Percentiles rank a stretch among this genome's conserved stretches.
Conservation (phyloP, 2,113 vertebrate genomes). For the Sander lucioperca region DNA sequence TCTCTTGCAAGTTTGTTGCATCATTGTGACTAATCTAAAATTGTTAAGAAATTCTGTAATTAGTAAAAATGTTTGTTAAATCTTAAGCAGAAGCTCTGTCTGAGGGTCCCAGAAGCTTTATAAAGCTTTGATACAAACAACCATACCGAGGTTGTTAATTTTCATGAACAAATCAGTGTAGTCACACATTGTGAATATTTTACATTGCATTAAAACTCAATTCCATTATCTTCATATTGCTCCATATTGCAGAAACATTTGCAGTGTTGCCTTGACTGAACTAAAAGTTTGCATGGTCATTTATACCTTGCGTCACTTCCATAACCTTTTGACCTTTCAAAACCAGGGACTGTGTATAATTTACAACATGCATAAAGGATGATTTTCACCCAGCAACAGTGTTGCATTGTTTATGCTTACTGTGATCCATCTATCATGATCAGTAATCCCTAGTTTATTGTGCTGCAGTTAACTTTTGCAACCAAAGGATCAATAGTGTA, state of each 20-base stretch:
- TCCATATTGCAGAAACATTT: constrained; percentile 40
- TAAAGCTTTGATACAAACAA: constrained; percentile 67
- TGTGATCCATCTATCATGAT: constrained; percentile 56
- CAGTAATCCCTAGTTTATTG: constrained; percentile 44
- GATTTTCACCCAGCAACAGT: background rate
- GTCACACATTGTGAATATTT: constrained; percentile 71
- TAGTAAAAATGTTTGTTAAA: constrained; percentile 66
- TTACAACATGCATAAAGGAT: background rate
- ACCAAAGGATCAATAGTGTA: constrained; percentile 54
- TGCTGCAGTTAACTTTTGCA: constrained; percentile 39
- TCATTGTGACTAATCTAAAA: constrained; percentile 69
- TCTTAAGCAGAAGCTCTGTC: constrained; percentile 53
- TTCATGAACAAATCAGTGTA: constrained; percentile 57
- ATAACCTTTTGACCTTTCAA: constrained; percentile 38
- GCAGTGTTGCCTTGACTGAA: constrained; percentile 19
- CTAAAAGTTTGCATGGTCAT: constrained; percentile 31
- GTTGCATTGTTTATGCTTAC: constrained; percentile 28
- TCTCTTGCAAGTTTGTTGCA: constrained; percentile 75
- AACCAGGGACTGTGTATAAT: background rate
- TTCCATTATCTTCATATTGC: constrained; percentile 50
- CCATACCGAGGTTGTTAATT: constrained; percentile 59
- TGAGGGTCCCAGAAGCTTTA: constrained; percentile 62
- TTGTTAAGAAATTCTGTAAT: constrained; percentile 76
- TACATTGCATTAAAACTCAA: constrained; percentile 40
- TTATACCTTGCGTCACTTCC: background rate